Evolutionary conservation across 2,113 vertebrate species (phyloP).

Genomic region (Podocnemis expansa): DNA sequence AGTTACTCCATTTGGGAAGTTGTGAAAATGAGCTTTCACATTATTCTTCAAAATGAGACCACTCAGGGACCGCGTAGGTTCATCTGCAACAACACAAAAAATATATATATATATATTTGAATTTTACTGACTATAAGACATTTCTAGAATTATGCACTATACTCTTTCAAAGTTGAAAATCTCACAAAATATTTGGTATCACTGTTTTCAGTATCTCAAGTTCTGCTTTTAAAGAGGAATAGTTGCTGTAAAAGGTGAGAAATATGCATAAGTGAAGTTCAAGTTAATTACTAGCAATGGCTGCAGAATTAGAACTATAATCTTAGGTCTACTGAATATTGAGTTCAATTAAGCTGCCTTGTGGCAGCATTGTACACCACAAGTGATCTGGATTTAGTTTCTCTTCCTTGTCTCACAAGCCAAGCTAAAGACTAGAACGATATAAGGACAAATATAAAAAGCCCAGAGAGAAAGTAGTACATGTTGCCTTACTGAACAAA

Average conservation of each 20-base stretch:
- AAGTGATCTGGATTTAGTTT: neutral
- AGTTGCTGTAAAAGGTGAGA: neutral
- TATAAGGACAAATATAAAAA: neutral
- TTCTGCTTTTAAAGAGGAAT: neutral
- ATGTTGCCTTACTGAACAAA: neutral
- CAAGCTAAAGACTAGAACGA: neutral
- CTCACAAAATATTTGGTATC: neutral
- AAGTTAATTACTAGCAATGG: neutral
- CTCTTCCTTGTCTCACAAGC: neutral
- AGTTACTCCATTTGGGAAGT: conserved; percentile 93
- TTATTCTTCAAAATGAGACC: conserved; percentile 98
- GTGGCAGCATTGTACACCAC: neutral
- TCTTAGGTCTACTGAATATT: neutral
- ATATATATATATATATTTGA: conserved; percentile 6
- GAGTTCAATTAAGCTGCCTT: neutral
- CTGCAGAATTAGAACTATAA: neutral
- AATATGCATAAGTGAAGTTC: neutral
- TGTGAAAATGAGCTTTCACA: conserved; percentile 97
- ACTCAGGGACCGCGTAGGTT: conserved; percentile 95
- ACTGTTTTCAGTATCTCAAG: neutral
- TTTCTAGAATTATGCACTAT: neutral
- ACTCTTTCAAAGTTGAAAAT: neutral
- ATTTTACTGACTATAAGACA: neutral
- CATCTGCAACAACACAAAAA: conserved; percentile 82
- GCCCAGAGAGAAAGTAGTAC: neutral